Base-by-base conservation (phyloP, 2,888 invertebrate genomes). In the Lampropteryx suffumata region DNA sequence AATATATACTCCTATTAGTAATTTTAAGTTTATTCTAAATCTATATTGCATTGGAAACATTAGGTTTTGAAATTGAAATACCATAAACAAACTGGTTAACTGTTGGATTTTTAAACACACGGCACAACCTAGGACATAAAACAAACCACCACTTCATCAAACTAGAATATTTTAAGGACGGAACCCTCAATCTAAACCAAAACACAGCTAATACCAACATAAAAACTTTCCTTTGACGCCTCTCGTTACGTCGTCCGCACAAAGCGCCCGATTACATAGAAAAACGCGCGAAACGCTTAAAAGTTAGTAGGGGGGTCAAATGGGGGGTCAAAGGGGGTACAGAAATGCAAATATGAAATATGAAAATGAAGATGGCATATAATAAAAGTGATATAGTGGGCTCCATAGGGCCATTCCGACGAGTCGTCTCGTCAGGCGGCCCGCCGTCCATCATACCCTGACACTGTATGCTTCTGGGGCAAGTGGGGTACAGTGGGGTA, bases 331-430 rank as follows among this genome's bases (percentile, higher is more conserved):
- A 11, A 28, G 1, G 14, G 35, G 21, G 9, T 82, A 81, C 81
- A 82, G 82, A 86, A 91, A 91, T 90, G 90, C 90, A 90, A 90
- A 90, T 90, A 90, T 90, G 90, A 90, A 90, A 92, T 92, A 92
- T 92, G 92, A 92, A 92, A 92, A 92, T 92, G 92, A 92, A 92
- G 92, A 92, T 92, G 92, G 91, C 89, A 93, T 92, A 93, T 93
- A 93, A 94, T 94, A 94, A 94, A 94, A 94, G 92, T 93, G 94
- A 94, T 94, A 93, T 93, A 94, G 91, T 92, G 92, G 92, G 92
- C 93, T 93, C 94, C 92, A 92, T 92, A 92, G 93, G 91, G 93
- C 94, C 93, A 93, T 94, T 94, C 92, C 92, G 91, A 90, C 91
- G 92, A 91, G 92, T 91, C 92, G 92, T 92, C 93, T 93, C 93